phyloP scores from a whole-genome alignment of 2,113 vertebrate genomes.

The Ictalurus punctatus region DNA sequence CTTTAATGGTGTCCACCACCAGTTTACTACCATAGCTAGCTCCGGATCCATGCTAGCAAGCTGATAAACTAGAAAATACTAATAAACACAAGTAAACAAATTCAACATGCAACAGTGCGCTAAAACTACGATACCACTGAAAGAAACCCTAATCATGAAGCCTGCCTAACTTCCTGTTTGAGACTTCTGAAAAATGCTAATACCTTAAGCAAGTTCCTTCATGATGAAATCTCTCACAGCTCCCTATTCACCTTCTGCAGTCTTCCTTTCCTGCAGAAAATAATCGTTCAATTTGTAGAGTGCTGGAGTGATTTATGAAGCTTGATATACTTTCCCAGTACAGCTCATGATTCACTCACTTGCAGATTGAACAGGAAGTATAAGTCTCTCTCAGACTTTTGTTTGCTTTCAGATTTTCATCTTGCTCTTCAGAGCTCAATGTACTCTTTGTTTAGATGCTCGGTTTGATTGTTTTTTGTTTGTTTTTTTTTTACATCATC shows the following conservation, averaged over 20 bases:
- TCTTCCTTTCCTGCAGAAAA: not conserved
- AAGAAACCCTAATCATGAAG: not conserved
- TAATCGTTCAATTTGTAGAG: constrained; percentile 24
- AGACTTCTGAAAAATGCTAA: not conserved
- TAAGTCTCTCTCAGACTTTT: not conserved
- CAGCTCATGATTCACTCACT: constrained; percentile 7
- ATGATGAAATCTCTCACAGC: not conserved
- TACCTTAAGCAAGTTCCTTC: not conserved
- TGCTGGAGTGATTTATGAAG: constrained; percentile 24
- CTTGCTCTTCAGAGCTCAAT: not conserved
- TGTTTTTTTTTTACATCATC: not conserved
- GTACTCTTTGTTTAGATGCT: constrained; percentile 20
- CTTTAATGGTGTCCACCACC: not conserved
- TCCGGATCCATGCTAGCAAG: not conserved
- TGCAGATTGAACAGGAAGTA: constrained; percentile 19
- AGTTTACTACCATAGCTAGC: not conserved
- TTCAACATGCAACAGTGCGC: not conserved
- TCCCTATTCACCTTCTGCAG: not conserved
- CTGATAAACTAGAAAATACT: not conserved
- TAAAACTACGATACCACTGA: not conserved
- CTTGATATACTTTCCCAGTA: not conserved
- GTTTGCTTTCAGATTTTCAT: constrained; percentile 20
- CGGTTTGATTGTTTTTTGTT: not conserved
- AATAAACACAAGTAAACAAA: not conserved
- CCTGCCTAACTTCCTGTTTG: not conserved